Evolutionary conservation across 2,888 invertebrate species (phyloP).

Genomic region (Lepas anatifera): DNA sequence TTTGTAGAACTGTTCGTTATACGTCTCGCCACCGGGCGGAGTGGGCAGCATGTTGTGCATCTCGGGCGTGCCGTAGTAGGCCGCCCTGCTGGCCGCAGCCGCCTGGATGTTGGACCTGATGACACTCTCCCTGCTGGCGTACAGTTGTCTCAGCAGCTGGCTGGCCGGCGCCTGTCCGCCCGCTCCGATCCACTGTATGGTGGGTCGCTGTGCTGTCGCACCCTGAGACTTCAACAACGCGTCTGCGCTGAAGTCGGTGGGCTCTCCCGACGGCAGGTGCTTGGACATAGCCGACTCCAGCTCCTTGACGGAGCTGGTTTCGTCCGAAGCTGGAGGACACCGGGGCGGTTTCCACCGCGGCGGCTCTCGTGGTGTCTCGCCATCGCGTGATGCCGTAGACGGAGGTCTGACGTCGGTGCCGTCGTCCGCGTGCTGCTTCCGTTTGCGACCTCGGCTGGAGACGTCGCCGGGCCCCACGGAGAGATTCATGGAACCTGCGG

Average conservation of each 20-base stretch:
- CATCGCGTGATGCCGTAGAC: neutral
- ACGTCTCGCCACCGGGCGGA: slow-evolving; percentile 27
- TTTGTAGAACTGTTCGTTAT: slow-evolving; percentile 16
- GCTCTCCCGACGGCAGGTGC: slow-evolving; percentile 22
- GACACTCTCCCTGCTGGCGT: slow-evolving; percentile 87
- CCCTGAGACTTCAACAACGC: slow-evolving; percentile 55
- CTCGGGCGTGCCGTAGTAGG: slow-evolving; percentile 16
- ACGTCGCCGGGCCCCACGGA: neutral
- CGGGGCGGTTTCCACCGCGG: slow-evolving; percentile 12
- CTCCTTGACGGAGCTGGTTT: slow-evolving; percentile 60
- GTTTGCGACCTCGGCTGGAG: neutral
- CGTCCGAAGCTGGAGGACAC: slow-evolving; percentile 15
- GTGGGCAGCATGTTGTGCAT: slow-evolving; percentile 10
- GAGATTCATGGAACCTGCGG: neutral
- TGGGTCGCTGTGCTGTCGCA: slow-evolving; percentile 30
- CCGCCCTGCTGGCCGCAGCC: slow-evolving; percentile 31
- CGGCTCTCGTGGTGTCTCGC: neutral
- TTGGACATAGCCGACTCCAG: slow-evolving; percentile 87
- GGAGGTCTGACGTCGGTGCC: neutral
- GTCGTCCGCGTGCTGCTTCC: neutral
- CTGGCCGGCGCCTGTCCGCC: slow-evolving; percentile 39
- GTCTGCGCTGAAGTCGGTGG: slow-evolving; percentile 73
- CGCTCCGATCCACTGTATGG: slow-evolving; percentile 83
- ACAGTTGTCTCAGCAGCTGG: slow-evolving; percentile 73
- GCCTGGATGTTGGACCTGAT: slow-evolving; percentile 67